phyloP scores from a whole-genome alignment of 2,113 vertebrate species.

The Stictonetta naevosa region DNA sequence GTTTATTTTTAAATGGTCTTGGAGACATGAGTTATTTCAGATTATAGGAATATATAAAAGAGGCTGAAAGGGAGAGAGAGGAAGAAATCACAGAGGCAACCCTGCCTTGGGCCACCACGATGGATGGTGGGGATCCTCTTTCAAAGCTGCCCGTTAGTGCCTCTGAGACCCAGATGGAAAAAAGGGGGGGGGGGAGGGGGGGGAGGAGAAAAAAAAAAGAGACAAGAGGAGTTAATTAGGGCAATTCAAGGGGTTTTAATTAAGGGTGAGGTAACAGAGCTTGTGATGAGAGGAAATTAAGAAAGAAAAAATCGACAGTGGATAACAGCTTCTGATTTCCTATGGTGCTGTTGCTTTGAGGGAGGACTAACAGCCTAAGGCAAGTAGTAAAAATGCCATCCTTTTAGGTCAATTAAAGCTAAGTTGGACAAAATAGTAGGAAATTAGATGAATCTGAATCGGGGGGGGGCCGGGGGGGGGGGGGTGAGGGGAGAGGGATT shows the following conservation, averaged over 20 bases:
- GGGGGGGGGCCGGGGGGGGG: fast-evolving
- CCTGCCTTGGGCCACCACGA: neutral
- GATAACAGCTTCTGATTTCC: neutral
- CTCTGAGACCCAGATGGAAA: fast-evolving
- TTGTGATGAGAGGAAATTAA: neutral
- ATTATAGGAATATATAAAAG: neutral
- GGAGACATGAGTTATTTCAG: neutral
- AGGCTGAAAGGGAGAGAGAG: neutral
- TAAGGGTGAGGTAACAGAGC: neutral
- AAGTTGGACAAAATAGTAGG: neutral
- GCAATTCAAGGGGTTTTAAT: neutral
- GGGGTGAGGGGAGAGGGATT: neutral
- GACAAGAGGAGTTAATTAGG: neutral
- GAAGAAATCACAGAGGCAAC: neutral
- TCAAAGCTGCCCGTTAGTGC: neutral
- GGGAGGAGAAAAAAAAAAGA: neutral
- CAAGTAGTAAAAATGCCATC: neutral
- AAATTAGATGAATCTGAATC: too few relatives aligned
- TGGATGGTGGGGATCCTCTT: too few relatives aligned
- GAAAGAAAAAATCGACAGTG: neutral
- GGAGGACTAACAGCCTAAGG: neutral
- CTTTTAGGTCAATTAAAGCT: neutral
- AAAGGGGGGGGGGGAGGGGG: too few relatives aligned
- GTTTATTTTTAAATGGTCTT: neutral
- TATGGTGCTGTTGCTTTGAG: fast-evolving